Base-by-base conservation (phyloP, 1,140 invertebrate genomes). In the Anagrus nilaparvatae region DNA sequence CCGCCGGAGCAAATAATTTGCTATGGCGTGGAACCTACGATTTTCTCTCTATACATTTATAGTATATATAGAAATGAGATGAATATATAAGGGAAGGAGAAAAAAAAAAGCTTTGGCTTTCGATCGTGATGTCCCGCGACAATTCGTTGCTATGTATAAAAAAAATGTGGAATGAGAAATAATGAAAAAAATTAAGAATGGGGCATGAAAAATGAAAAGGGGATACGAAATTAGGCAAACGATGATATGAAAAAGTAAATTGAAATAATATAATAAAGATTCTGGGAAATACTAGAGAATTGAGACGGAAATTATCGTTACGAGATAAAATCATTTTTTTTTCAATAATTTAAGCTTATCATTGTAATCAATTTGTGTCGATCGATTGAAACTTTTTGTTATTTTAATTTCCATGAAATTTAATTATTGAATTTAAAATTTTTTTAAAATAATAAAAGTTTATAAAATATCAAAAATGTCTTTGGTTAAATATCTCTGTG, bases 1-100 rank as follows among this genome's bases (percentile, higher is more conserved):
- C 60, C 62, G 62, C 40, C 55, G 62, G 58, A 66, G 64, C 63
- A 67, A 67, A 69, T 69, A 66, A 69, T 67, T 67, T 61, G 63
- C 59, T 52, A 60, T 56, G 54, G 56, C 58, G 53, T 53, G 55
- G 52, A 62, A 58, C 58, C 64, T 58, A 60, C 43, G 29, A 44
- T 29, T 38, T n/a, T 40, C 18, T 21, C 13, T 2, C 19, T n/a
- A 14, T n/a, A n/a, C n/a, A n/a, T n/a, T n/a, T n/a, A n/a, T 56
- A 56, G 54, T 47, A 46, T 56, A 40, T 54, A 63, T 60, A 59
- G 59, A 58, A 64, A 64, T 56, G 58, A 58, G 53, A 50, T 48
- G 45, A 43, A 18, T 24, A 28, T 25, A 33, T 14, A 13, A 50
- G 31, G 45, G 43, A 44, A 50, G 46, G 43, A 48, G 46, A 49